A percentile compares a stretch with the other conserved stretches of the same genome.
phyloP scores from a whole-genome alignment of 2,888 invertebrate genomes.

The Bhutanitis thaidina region DNA sequence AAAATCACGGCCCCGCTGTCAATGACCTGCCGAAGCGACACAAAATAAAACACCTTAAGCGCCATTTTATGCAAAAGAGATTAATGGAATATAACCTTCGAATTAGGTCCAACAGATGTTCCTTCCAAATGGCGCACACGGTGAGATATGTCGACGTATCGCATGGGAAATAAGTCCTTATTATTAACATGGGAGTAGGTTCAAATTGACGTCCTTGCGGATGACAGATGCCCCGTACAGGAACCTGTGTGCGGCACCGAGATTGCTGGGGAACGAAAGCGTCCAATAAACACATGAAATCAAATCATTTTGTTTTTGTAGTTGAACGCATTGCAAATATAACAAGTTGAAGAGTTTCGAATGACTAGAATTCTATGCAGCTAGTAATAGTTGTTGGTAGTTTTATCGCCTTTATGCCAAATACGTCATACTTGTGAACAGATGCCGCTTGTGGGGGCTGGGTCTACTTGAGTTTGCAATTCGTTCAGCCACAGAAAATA shows the following conservation, averaged over 20 bases:
- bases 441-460: too few species aligned
- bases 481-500: too few species aligned
- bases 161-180: conserved; percentile 9
- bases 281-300: conserved; percentile 36
- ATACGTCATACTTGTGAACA: too few species aligned
- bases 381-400: too few species aligned
- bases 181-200: background rate
- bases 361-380: conserved; percentile 23
- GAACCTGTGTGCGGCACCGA: conserved; percentile 10
- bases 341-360: conserved; percentile 29
- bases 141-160: background rate
- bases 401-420: too few species aligned
- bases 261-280: conserved; percentile 24
- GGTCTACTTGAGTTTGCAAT: too few species aligned
- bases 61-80: conserved; percentile 20
- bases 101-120: conserved; percentile 21
- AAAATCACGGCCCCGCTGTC: conserved; percentile 2
- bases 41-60: conserved; percentile 13
- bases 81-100: conserved; percentile 19
- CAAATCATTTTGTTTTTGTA: conserved; percentile 52
- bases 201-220: background rate
- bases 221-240: conserved; percentile 6
- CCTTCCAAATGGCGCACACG: conserved; percentile 4
- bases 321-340: conserved; percentile 38
- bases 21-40: conserved; percentile 12